A percentile compares a stretch with the other conserved stretches of the same genome.
phyloP scores from a whole-genome alignment of 2,113 vertebrate species.

The Corythoichthys intestinalis region DNA sequence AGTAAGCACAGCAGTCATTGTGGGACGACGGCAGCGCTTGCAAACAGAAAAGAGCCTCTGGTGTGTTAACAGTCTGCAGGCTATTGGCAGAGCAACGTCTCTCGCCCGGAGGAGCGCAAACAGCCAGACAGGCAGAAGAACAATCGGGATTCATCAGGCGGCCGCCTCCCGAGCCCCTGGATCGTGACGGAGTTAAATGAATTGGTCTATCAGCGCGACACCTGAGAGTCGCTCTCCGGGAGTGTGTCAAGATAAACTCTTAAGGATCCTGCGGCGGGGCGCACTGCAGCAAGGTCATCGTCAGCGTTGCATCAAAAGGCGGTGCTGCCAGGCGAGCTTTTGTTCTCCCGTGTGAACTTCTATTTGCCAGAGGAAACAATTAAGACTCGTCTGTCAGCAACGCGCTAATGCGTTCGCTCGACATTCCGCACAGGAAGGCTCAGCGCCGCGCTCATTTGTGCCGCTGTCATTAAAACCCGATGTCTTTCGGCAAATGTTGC shows the following conservation, averaged over 20 bases:
- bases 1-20: conserved; percentile 15
- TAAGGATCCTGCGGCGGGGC: conserved; percentile 51
- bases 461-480: conserved; percentile 49
- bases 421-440: conserved; percentile 36
- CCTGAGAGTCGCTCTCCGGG: conserved; percentile 64
- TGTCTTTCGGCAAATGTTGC: conserved; percentile 39
- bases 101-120: conserved; percentile 46
- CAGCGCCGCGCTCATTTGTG: conserved; percentile 36
- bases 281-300: conserved; percentile 70
- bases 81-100: conserved; percentile 48
- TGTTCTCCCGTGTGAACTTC: conserved; percentile 64
- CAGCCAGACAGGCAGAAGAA: conserved; percentile 49
- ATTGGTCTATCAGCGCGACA: conserved; percentile 68
- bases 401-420: conserved; percentile 57
- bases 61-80: conserved; percentile 37
- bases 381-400: conserved; percentile 68
- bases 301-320: conserved; percentile 69
- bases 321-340: conserved; percentile 50
- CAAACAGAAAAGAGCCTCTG: conserved; percentile 16
- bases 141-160: conserved; percentile 61
- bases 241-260: conserved; percentile 67
- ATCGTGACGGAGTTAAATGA: conserved; percentile 69
- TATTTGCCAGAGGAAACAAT: conserved; percentile 70
- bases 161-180: conserved; percentile 50
- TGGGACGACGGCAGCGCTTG: conserved; percentile 22